Evolutionary conservation across 2,888 invertebrate genomes (phyloP).

Genomic region (Hydrotaea cyrtoneurina): DNA sequence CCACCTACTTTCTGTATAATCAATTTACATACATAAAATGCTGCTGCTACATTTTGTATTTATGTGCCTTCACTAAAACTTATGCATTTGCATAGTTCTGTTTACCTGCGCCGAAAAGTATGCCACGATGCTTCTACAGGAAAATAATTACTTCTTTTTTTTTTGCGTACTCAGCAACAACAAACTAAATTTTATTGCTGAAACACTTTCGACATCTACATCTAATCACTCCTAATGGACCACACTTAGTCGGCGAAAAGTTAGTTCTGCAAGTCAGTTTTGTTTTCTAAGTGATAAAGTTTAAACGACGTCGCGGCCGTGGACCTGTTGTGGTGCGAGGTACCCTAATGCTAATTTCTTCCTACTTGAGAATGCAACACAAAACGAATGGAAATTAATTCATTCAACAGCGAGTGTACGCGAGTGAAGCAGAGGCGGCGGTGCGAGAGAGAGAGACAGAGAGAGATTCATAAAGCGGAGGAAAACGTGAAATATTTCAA

Average conservation of each 20-base stretch:
- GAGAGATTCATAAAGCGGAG: too few relatives aligned
- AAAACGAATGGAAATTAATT: background rate
- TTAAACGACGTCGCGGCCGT: background rate
- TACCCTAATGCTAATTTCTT: conserved; percentile 20
- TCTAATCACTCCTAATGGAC: conserved; percentile 28
- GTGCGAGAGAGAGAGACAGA: too few relatives aligned
- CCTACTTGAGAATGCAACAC: background rate
- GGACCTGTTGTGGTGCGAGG: background rate
- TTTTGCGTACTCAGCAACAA: background rate
- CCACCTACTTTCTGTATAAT: too few relatives aligned
- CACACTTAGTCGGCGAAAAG: conserved; percentile 3
- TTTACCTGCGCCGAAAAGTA: background rate
- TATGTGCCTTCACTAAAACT: background rate
- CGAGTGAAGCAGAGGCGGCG: too few relatives aligned
- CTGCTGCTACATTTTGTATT: background rate
- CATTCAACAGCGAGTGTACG: background rate
- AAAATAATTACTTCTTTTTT: background rate
- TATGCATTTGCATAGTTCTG: background rate
- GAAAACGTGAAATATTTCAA: background rate
- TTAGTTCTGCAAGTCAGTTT: conserved; percentile 15
- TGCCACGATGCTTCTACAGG: background rate
- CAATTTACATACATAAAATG: background rate
- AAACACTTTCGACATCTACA: conserved; percentile 10
- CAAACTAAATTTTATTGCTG: conserved; percentile 10
- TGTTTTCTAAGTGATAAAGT: conserved; percentile 16